A percentile compares a stretch with the other conserved stretches of the same genome.
Evolutionary conservation across 2,888 invertebrate genomes (phyloP).

Genomic region (Opisthograptis luteolata): DNA sequence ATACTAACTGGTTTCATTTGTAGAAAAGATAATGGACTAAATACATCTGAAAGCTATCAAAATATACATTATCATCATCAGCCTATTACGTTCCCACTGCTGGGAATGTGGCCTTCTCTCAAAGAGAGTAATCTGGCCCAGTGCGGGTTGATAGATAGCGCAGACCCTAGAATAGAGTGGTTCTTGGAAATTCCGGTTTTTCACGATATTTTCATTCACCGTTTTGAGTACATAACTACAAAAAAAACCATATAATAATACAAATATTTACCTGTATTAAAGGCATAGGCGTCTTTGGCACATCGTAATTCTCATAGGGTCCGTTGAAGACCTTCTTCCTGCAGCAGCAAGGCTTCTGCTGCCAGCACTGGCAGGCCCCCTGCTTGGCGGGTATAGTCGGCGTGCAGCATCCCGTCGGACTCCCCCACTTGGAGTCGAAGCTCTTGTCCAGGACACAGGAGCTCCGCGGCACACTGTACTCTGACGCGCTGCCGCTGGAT

Average conservation of each 20-base stretch:
- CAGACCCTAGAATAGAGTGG: no score
- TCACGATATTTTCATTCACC: no score
- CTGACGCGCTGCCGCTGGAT: conserved; percentile 87
- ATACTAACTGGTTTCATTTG: no score
- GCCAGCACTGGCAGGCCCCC: conserved; percentile 73
- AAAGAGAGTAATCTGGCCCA: no score
- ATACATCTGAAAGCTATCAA: no score
- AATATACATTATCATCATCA: no score
- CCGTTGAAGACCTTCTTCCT: conserved; percentile 77
- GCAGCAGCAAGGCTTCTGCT: conserved; percentile 69
- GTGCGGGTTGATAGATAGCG: no score
- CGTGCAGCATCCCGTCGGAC: conserved; percentile 74
- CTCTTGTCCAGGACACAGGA: conserved; percentile 76
- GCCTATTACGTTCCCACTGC: no score
- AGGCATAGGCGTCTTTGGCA: conserved; percentile 88
- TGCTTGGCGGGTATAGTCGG: conserved; percentile 85
- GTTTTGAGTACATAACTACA: no score
- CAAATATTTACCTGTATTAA: conserved; percentile 68
- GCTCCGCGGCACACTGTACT: conserved; percentile 85
- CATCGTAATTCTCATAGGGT: conserved; percentile 91
- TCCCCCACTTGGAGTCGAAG: conserved; percentile 73
- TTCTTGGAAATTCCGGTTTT: no score
- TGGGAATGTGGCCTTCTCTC: no score
- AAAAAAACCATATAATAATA: background rate
- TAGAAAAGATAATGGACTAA: no score